These are phyloP conservation scores for Synergus laeviventris DNA, from an alignment of 2,888 invertebrate genomes.

Conservation along the genomic window DNA sequence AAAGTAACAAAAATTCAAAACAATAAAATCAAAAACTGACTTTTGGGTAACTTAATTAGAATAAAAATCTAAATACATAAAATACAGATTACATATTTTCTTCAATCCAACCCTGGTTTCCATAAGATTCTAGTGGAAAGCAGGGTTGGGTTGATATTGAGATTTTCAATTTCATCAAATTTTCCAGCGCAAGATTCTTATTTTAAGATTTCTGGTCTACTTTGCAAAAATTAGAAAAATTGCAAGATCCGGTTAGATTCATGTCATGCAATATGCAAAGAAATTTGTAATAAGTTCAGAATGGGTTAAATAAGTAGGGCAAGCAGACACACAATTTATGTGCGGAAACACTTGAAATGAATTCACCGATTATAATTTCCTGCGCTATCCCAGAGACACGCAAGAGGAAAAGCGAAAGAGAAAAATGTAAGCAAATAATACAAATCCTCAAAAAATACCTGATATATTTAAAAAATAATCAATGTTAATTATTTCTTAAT, in stretches of 20 bases:
- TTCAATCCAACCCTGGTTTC: too few species aligned
- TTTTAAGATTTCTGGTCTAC: neutral
- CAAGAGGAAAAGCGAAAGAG: neutral
- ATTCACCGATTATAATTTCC: constrained; percentile 29
- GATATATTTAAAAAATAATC: too few species aligned
- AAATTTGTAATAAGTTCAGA: neutral
- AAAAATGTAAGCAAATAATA: neutral
- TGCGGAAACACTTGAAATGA: constrained; percentile 23
- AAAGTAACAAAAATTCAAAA: neutral
- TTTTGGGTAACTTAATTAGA: too few species aligned
- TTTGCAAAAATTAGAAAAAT: neutral
- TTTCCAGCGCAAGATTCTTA: neutral
- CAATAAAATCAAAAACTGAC: neutral
- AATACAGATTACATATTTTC: too few species aligned
- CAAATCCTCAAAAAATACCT: neutral
- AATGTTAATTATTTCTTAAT: too few species aligned
- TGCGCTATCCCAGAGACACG: constrained; percentile 8
- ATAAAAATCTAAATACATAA: too few species aligned
- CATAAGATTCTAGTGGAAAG: too few species aligned
- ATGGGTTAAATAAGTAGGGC: constrained; percentile 15
- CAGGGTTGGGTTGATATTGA: too few species aligned
- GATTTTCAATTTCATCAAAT: neutral
- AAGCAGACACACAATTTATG: constrained; percentile 23
- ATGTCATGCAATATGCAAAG: neutral
- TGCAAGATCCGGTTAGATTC: neutral